Conservation (phyloP, 1,140 invertebrate species). For the Hyles euphorbiae region DNA sequence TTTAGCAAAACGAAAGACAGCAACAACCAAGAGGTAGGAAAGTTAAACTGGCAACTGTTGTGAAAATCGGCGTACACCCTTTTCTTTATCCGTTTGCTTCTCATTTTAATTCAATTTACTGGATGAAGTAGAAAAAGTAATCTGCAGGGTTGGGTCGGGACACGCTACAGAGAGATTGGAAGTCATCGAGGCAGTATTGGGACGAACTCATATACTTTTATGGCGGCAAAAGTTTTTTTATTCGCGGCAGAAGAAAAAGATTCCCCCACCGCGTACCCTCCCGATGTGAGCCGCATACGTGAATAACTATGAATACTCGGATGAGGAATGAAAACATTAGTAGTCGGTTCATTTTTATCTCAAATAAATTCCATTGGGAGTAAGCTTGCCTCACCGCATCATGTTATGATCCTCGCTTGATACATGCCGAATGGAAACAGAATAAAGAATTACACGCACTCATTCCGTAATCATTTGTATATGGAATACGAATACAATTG, state of each 20-base stretch:
- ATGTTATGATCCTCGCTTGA: slow-evolving; percentile 12
- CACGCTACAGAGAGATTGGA: slow-evolving; percentile 65
- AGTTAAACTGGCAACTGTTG: slow-evolving; percentile 42
- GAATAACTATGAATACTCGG: slow-evolving; percentile 34
- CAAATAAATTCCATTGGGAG: slow-evolving; percentile 19
- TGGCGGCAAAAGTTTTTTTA: slow-evolving; percentile 62
- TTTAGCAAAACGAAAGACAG: slow-evolving; percentile 15
- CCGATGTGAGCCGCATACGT: slow-evolving; percentile 32
- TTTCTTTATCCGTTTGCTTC: slow-evolving; percentile 62
- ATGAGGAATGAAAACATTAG: slow-evolving; percentile 39
- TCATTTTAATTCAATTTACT: slow-evolving; percentile 71
- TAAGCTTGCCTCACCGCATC: slow-evolving; percentile 8
- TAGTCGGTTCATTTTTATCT: slow-evolving; percentile 31
- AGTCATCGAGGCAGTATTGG: slow-evolving; percentile 69
- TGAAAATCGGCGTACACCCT: slow-evolving; percentile 50
- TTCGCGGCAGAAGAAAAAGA: slow-evolving; percentile 56
- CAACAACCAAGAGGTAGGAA: slow-evolving; percentile 20
- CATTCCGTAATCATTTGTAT: too few relatives aligned
- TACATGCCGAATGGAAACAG: slow-evolving; percentile 10
- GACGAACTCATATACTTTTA: slow-evolving; percentile 71
- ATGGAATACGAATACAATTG: too few relatives aligned
- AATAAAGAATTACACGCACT: neutral
- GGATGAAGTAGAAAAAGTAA: slow-evolving; percentile 68
- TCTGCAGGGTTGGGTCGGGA: slow-evolving; percentile 63
- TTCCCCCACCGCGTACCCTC: slow-evolving; percentile 41